These are phyloP conservation scores for Falco biarmicus DNA, from an alignment of 2,797 vertebrate genomes.

Conservation along the genomic window DNA sequence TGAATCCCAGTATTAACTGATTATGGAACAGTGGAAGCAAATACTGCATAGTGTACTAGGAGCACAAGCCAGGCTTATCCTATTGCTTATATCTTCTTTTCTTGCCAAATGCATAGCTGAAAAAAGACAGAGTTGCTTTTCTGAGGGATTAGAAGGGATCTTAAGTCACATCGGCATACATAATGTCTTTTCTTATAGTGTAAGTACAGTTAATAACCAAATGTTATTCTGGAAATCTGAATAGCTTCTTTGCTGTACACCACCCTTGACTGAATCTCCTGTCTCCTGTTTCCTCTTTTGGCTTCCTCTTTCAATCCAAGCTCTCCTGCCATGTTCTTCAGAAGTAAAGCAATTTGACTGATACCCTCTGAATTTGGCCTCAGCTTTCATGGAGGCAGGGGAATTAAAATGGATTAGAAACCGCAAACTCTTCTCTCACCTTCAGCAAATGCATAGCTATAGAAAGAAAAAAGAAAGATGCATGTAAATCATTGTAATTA, in stretches of 20 bases:
- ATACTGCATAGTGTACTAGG: not conserved
- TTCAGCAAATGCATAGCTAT: not conserved
- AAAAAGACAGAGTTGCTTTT: conserved; percentile 7
- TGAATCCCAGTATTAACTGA: not conserved
- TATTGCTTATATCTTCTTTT: not conserved
- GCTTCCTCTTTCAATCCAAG: not conserved
- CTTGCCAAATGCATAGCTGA: not conserved
- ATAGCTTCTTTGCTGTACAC: not conserved
- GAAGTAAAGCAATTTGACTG: not conserved
- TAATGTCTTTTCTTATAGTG: not conserved
- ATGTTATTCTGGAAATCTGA: conserved; percentile 9
- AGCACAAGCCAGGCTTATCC: not conserved
- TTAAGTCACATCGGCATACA: not conserved
- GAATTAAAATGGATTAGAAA: not conserved
- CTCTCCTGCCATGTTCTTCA: not conserved
- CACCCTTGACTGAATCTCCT: not conserved
- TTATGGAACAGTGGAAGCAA: not conserved
- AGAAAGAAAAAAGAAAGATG: not conserved
- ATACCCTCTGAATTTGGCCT: not conserved
- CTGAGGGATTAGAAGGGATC: not conserved
- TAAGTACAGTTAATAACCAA: conserved; percentile 5
- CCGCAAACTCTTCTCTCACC: not conserved
- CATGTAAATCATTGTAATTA: not conserved
- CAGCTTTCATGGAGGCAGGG: not conserved
- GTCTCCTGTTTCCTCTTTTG: not conserved